These are phyloP conservation scores for Mythimna vitellina DNA, from an alignment of 2,888 invertebrate genomes.

Conservation along the genomic window DNA sequence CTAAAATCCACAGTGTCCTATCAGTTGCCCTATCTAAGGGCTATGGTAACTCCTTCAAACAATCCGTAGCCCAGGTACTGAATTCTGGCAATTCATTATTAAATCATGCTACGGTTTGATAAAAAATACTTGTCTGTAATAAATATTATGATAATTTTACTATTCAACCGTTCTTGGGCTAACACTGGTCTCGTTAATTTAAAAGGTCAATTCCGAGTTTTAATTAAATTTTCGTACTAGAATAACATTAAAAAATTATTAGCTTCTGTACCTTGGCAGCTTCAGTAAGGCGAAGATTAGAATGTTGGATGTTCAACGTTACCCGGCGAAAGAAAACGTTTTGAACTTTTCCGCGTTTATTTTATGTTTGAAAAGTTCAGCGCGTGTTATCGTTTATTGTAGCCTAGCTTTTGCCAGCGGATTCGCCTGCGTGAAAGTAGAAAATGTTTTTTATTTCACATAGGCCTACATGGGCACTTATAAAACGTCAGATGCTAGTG, in stretches of 20 bases:
- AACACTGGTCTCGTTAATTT: slow-evolving; percentile 67
- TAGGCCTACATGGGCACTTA: no score
- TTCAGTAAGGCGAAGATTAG: slow-evolving; percentile 62
- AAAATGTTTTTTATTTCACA: no score
- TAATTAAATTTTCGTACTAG: slow-evolving; percentile 80
- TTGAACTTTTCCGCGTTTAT: slow-evolving; percentile 39
- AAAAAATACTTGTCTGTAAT: slow-evolving; percentile 52
- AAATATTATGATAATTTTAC: slow-evolving; percentile 74
- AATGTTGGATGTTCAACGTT: slow-evolving; percentile 47
- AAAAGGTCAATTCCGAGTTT: slow-evolving; percentile 78
- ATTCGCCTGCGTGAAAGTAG: not conserved
- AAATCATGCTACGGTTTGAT: slow-evolving; percentile 16
- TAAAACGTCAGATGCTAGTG: no score
- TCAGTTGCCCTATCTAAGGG: no score
- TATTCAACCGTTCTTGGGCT: slow-evolving; percentile 69
- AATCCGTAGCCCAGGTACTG: no score
- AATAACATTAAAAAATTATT: slow-evolving; percentile 73
- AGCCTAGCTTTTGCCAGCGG: not conserved
- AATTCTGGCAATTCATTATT: slow-evolving; percentile 11
- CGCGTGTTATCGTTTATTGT: slow-evolving; percentile 12
- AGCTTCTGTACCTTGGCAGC: slow-evolving; percentile 66
- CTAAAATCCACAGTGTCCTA: no score
- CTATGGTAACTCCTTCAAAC: no score
- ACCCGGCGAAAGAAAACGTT: slow-evolving; percentile 29
- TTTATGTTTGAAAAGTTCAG: slow-evolving; percentile 47